Conservation (phyloP, 2,113 vertebrate genomes). For the Cavia aperea region DNA sequence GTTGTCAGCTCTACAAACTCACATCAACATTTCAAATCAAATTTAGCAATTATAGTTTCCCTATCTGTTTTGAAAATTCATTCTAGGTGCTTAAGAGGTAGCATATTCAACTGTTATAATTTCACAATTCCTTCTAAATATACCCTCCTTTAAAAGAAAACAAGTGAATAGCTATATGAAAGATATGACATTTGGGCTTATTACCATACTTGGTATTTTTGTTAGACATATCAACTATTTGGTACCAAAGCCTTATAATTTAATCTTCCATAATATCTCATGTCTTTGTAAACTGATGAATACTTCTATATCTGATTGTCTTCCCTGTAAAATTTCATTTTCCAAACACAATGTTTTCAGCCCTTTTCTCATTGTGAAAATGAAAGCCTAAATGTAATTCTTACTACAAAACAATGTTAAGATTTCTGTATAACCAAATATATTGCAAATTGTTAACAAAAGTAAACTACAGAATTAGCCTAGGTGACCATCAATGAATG, state of each 20-base stretch:
- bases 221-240: neutral
- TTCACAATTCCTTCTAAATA: conserved; percentile 12
- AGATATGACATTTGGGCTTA: neutral
- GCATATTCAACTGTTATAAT: conserved; percentile 50
- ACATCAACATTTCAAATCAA: conserved; percentile 47
- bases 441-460: neutral
- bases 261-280: neutral
- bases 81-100: conserved; percentile 44
- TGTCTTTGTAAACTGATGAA: neutral
- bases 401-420: neutral
- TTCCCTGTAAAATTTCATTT: neutral
- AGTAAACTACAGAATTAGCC: neutral
- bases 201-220: neutral
- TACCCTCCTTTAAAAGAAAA: conserved; percentile 24
- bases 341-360: neutral
- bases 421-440: neutral
- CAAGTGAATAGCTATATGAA: conserved; percentile 9
- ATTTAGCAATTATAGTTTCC: conserved; percentile 45
- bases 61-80: conserved; percentile 35
- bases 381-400: neutral
- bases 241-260: neutral
- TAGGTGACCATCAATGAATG: no score
- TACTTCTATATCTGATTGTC: neutral
- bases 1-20: neutral
- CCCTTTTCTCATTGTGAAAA: neutral